Evolutionary conservation across 2,797 vertebrate genomes (phyloP), one percentile per base, ranked within the genome.

Genomic region (Dryobates pubescens): DNA sequence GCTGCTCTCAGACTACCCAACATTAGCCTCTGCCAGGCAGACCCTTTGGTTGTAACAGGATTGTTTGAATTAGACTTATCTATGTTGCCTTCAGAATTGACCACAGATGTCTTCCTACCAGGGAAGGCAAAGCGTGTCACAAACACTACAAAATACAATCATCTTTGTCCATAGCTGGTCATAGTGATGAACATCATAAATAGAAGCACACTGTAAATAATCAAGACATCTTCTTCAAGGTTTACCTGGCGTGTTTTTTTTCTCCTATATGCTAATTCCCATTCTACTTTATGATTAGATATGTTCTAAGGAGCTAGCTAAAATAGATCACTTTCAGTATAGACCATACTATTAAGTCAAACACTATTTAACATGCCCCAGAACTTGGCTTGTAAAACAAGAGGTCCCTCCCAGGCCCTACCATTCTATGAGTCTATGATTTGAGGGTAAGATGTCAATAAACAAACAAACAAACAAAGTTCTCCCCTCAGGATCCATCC

Each of bases 281-380:
- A 73, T 69, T 74, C 23, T 67, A 27, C 14, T 64, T 89, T 86
- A 34, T 56, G 69, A 85, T 87, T 82, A 79, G 61, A 5, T 85
- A 16, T 47, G 18, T 75, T 95, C 79, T 75, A 67, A 82, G 61
- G 65, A 88, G 78, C 58, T 56, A 79, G 72, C 36, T 76, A 58
- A 95, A 81, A 79, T 92, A 87, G 81, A 92, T 47, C 87, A 72
- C 72, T 82, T 81, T 67, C 80, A 86, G 71, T 56, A 77, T 5
- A 94, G 53, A 82, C 76, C 62, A 94, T 10, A 88, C 58, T 36
- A 94, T 9, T 19, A 73, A 95, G 59, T 30, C 12, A 30, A 96
- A 93, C 29, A 11, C 26, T 81, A 17, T 49, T 87, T 34, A 68
- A 76, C 63, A 61, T 7, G 12, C 22, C 67, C 54, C 36, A 91